Percentiles rank a stretch among this genome's conserved stretches.
phyloP scores from a whole-genome alignment of 2,113 vertebrate species.

The Leiothrix lutea region DNA sequence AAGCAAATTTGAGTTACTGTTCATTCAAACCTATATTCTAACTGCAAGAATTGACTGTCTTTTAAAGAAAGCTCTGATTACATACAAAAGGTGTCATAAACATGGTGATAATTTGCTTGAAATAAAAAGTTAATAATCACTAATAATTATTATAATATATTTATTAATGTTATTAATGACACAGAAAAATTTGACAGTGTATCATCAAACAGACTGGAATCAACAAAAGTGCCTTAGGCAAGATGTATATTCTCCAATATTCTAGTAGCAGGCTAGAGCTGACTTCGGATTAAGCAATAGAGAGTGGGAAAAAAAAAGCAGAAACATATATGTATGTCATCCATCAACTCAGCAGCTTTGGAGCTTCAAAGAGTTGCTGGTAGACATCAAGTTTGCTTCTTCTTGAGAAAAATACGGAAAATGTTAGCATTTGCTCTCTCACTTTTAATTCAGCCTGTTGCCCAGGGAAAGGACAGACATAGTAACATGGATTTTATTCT shows the following conservation, averaged over 20 bases:
- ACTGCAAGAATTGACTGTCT: background rate
- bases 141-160: too few relatives aligned
- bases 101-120: background rate
- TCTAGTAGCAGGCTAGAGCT: background rate
- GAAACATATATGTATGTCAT: background rate
- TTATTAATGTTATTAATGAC: background rate
- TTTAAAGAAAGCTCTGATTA: background rate
- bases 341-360: background rate
- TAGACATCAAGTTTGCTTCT: background rate
- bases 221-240: background rate
- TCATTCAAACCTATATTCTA: background rate
- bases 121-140: background rate
- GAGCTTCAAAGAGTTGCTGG: rapidly evolving
- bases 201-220: background rate
- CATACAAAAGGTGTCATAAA: background rate
- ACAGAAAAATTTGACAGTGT: background rate
- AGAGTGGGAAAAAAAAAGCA: background rate
- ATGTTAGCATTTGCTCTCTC: background rate
- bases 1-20: background rate
- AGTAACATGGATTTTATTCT: background rate
- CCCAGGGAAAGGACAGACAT: background rate
- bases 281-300: background rate
- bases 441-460: background rate
- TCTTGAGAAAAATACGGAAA: background rate
- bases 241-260: background rate